Percentiles rank a stretch among this genome's conserved stretches.
Conservation (phyloP, 1,140 invertebrate species). For the Euglossa dilemma region DNA sequence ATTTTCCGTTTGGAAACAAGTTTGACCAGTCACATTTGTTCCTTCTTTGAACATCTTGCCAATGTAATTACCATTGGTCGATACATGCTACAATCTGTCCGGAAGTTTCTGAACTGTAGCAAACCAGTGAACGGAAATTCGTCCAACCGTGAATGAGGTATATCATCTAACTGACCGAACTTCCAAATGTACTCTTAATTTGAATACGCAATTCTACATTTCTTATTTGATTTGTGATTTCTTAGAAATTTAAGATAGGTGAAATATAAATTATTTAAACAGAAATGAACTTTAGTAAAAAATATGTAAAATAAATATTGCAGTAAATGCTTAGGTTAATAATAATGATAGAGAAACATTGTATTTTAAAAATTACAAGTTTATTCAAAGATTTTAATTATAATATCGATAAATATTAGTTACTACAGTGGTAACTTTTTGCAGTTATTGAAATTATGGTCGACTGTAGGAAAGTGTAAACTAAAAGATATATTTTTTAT, state of each 20-base stretch:
- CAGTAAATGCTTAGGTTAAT: no score
- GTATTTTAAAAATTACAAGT: no score
- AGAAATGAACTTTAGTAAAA: no score
- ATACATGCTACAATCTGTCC: slow-evolving; percentile 7
- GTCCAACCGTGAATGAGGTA: background rate
- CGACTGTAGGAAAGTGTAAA: no score
- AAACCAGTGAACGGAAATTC: slow-evolving; percentile 27
- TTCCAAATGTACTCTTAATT: background rate
- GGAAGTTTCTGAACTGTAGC: slow-evolving; percentile 36
- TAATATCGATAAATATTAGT: no score
- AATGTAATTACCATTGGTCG: slow-evolving; percentile 50
- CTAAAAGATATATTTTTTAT: no score
- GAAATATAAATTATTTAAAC: no score
- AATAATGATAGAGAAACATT: no score
- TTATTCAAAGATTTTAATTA: no score
- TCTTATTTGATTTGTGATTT: background rate
- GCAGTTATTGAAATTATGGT: no score
- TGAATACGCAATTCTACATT: background rate
- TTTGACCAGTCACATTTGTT: background rate
- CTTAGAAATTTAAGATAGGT: background rate
- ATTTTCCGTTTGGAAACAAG: slow-evolving; percentile 28
- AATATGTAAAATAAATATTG: no score
- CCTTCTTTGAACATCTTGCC: background rate
- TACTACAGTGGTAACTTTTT: no score
- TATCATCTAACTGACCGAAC: background rate